Evolutionary conservation across 1,140 invertebrate genomes (phyloP), one percentile per base, ranked within the genome.

Genomic region (Vanessa atalanta): DNA sequence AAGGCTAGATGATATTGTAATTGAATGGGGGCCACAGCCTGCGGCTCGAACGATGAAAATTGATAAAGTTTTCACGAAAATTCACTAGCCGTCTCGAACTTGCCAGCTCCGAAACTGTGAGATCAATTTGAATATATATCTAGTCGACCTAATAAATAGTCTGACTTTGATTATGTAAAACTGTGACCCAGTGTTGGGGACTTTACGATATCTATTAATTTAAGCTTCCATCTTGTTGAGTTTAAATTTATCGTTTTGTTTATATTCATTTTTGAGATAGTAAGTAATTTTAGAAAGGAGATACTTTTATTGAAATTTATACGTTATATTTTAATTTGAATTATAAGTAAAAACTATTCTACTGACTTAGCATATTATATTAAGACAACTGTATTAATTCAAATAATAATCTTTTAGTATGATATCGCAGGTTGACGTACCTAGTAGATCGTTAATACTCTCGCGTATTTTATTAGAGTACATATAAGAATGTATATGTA

Each of bases 11-110:
- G 78, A 79, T 81, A 81, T 75, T 81, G 77, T 81, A 81, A 81
- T 78, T 76, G 75, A 74, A 70, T 72, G 75, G 75, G 51, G 73
- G 61, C 72, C 55, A 74, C 71, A 77, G 79, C 77, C 74, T 69
- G 77, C 72, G 77, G 79, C 72, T 53, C 65, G 65, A 48, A 72
- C 75, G 72, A 76, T 75, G 75, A 71, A 81, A 79, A 81, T 81
- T 81, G 79, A 81, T 81, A 81, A 81, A 81, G 75, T 81, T 81
- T 75, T 60, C n/a, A 73, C 72, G 75, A 81, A 81, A 81, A 77
- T 81, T 77, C 73, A 73, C 69, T 75, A 72, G 61, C 64, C 71
- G 76, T 65, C 74, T 48, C 75, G 31, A 73, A 77, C 70, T 78
- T 75, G 64, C 67, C 55, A 73, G 55, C 73, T 77, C 66, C 51